Evolutionary conservation across 2,113 vertebrate species (phyloP).

Genomic region (Silurus meridionalis): DNA sequence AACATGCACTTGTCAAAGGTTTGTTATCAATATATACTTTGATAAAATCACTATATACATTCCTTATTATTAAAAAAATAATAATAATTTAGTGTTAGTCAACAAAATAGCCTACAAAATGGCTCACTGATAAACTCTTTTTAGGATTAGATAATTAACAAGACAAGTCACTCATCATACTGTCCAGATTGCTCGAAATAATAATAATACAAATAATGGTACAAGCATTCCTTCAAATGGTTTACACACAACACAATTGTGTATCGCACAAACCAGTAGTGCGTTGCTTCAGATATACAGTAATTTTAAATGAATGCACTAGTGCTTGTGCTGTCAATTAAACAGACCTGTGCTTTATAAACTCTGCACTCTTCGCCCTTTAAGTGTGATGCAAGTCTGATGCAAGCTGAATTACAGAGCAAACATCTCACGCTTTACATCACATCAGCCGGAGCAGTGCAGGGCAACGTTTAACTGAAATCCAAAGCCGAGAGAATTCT

Average conservation of each 20-base stretch:
- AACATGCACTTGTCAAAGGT: background rate
- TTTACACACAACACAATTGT: background rate
- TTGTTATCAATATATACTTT: no score
- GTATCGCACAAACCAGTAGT: background rate
- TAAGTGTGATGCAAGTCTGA: conserved; percentile 33
- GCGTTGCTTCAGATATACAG: background rate
- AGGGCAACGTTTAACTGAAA: conserved; percentile 55
- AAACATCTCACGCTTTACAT: conserved; percentile 32
- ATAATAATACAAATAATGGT: background rate
- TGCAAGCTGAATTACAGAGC: conserved; percentile 17
- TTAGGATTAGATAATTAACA: background rate
- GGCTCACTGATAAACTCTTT: background rate
- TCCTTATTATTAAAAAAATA: no score
- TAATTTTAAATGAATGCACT: conserved; percentile 21
- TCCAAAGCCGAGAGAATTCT: conserved; percentile 58
- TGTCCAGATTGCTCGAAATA: background rate
- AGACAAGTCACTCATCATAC: background rate
- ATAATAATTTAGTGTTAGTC: background rate
- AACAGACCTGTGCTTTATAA: background rate
- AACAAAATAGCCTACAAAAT: background rate
- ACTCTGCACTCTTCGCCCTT: conserved; percentile 19
- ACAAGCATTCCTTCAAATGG: background rate
- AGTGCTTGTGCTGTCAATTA: conserved; percentile 20
- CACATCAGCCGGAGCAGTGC: conserved; percentile 27
- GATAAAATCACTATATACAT: background rate